phyloP scores from a whole-genome alignment of 2,797 vertebrate genomes.

The Mareca penelope region DNA sequence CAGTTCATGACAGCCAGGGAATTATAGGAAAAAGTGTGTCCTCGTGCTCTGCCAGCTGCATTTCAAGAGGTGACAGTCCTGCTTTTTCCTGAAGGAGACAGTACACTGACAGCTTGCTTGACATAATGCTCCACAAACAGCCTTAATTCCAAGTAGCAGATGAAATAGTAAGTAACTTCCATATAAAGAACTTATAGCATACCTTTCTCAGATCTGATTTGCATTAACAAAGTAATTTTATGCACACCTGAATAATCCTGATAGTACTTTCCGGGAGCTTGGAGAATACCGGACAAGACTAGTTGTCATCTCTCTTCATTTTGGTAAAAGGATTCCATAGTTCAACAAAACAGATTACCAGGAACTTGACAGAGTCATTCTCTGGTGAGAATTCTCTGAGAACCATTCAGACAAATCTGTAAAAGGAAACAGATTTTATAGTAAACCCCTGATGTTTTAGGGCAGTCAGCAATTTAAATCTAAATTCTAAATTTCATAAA shows the following conservation, averaged over 20 bases:
- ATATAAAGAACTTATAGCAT: neutral
- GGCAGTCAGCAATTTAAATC: neutral
- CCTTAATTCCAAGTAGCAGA: neutral
- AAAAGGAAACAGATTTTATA: neutral
- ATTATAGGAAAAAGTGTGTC: neutral
- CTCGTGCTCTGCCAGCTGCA: neutral
- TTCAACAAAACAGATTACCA: neutral
- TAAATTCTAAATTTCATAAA: neutral
- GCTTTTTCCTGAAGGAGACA: neutral
- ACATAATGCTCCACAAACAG: neutral
- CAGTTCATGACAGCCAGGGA: neutral
- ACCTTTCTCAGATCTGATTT: neutral
- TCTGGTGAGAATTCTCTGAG: neutral
- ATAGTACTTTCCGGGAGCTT: neutral
- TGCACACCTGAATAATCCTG: neutral
- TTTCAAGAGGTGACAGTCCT: neutral
- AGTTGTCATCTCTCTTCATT: accelerated
- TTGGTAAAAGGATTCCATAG: neutral
- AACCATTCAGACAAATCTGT: neutral
- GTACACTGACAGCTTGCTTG: neutral
- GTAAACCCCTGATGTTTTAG: neutral
- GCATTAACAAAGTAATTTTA: neutral
- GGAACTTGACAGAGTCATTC: neutral
- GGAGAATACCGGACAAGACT: neutral
- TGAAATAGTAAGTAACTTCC: neutral